Base-by-base conservation (phyloP, 2,113 vertebrate genomes). In the Nothobranchius furzeri region DNA sequence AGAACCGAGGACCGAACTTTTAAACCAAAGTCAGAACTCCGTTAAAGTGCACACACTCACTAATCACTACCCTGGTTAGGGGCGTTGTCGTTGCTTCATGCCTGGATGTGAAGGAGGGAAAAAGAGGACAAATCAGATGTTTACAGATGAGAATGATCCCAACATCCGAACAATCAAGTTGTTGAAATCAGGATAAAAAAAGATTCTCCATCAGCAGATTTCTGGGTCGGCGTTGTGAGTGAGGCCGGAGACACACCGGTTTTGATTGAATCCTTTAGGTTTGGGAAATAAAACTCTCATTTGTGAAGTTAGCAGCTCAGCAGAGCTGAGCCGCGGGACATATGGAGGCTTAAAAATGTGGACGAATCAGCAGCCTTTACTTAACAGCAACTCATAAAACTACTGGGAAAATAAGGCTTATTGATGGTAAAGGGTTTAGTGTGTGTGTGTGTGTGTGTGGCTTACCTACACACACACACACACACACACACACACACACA, bases 321-420 rank as follows among this genome's bases (percentile, higher is more conserved):
- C 57, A 9, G 68, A 73, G 70, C 15, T 35, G 20, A 77, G 70
- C 55, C 25, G n/a, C 25, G 36, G 20, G 67, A 66, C 82, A 76
- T 76, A 78, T 81, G 76, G 79, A 74, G 65, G 63, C 64, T 73
- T 81, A 58, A 78, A 78, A 82, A 82, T 56, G 54, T 71, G 60
- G 37, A 74, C 2, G 65, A 70, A 70, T 85, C 82, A 87, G 82
- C 85, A 87, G 69, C 64, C 71, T 78, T 72, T 43, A 51, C 74
- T 76, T 60, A 65, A 76, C 20, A 15, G 72, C 64, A 40, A 63
- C 24, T 46, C 63, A 20, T 62, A 60, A 63, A 77, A 75, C 51
- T 12, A 10, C 68, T 58, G 17, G 50, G 49, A 49, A 65, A 78
- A 48, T 40, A 37, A 58, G 63, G 58, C 51, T 82, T 59, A 65